These are phyloP conservation scores for Patella vulgata DNA, from an alignment of 1,140 invertebrate species.

Conservation along the genomic window DNA sequence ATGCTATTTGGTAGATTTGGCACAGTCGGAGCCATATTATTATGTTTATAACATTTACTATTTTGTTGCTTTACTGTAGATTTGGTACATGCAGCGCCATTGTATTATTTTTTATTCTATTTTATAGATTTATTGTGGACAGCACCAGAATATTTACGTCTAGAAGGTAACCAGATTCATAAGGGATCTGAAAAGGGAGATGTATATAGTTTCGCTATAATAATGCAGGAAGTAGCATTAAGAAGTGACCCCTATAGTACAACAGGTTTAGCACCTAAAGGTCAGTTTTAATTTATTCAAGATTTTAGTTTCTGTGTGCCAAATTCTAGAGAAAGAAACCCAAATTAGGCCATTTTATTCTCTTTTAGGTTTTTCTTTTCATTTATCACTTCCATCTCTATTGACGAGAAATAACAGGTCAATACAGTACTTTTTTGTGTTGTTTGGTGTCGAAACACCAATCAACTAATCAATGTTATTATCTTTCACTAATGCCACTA, in stretches of 20 bases:
- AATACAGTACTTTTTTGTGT: too few species aligned
- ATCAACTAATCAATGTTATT: too few species aligned
- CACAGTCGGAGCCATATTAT: too few species aligned
- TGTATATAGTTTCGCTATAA: constrained; percentile 95
- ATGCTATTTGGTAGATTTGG: too few species aligned
- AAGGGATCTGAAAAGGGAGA: constrained; percentile 88
- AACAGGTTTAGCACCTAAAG: constrained; percentile 83
- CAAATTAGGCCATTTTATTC: neutral
- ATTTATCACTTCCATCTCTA: too few species aligned
- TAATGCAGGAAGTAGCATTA: constrained; percentile 72
- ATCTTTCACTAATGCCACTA: too few species aligned
- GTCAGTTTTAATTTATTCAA: constrained; percentile 64
- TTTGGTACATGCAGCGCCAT: too few species aligned
- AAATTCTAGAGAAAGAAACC: neutral
- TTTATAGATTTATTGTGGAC: constrained; percentile 84
- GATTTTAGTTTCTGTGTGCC: constrained; percentile 1
- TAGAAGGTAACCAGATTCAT: constrained; percentile 23
- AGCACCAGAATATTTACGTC: constrained; percentile 90
- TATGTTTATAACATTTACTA: too few species aligned
- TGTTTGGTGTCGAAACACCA: too few species aligned
- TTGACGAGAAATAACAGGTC: too few species aligned
- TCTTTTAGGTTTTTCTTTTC: neutral
- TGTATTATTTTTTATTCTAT: too few species aligned
- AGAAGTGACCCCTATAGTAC: constrained; percentile 49
- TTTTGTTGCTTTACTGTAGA: too few species aligned